These are phyloP conservation scores for Dysidea cf. avara DNA, from an alignment of 37 sponge, comb jelly and placozoan genomes.

Conservation along the genomic window DNA sequence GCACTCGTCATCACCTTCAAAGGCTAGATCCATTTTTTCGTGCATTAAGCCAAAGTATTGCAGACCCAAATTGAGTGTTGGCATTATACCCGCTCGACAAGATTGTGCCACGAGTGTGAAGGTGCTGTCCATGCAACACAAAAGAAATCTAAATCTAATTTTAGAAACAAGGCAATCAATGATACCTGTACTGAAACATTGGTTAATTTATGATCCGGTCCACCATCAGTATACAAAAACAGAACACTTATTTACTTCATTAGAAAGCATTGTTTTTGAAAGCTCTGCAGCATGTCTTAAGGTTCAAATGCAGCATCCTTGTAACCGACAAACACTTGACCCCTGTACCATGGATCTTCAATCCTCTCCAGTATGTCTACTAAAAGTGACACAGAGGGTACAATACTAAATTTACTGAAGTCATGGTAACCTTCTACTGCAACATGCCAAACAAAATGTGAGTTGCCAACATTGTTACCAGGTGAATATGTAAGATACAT, in stretches of 20 bases:
- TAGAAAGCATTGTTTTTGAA: background rate
- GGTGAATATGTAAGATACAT: slow-evolving; percentile 4
- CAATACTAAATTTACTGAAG: slow-evolving; percentile 16
- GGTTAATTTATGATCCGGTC: slow-evolving; percentile 45
- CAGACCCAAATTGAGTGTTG: too few relatives aligned
- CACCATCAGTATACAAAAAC: slow-evolving; percentile 59
- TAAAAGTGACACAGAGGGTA: slow-evolving; percentile 18
- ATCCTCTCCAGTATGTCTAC: slow-evolving; percentile 32
- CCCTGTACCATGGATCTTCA: slow-evolving; percentile 25
- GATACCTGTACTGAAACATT: slow-evolving; percentile 23
- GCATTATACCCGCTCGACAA: too few relatives aligned
- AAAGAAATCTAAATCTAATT: slow-evolving; percentile 21
- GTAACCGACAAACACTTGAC: slow-evolving; percentile 18
- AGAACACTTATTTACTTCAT: slow-evolving; percentile 8
- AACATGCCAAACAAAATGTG: slow-evolving; percentile 48
- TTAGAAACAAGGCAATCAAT: slow-evolving; percentile 14
- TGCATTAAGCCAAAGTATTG: too few relatives aligned
- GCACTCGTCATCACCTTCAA: too few relatives aligned
- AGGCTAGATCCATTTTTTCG: too few relatives aligned
- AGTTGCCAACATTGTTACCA: slow-evolving; percentile 9
- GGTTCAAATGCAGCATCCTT: slow-evolving; percentile 54
- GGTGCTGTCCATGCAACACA: slow-evolving; percentile 40
- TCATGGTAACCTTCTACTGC: slow-evolving; percentile 27
- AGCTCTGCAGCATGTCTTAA: slow-evolving; percentile 55
- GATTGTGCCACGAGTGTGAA: slow-evolving; percentile 46